A percentile compares a stretch with the other conserved stretches of the same genome.
Conservation (phyloP, 2,797 vertebrate genomes). For the Jordanella pulchra region DNA sequence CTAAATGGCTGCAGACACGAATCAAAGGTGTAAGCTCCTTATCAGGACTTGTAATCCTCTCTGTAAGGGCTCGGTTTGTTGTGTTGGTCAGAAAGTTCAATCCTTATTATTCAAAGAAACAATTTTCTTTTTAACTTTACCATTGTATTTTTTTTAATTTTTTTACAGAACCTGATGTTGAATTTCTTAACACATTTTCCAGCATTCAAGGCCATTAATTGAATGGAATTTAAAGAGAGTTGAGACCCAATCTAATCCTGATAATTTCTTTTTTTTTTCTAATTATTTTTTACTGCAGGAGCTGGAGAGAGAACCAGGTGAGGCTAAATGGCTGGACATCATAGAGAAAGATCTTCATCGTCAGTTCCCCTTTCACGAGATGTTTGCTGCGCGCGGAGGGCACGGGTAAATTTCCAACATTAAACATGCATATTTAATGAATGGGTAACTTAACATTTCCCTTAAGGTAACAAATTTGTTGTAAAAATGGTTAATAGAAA, state of each 20-base stretch:
- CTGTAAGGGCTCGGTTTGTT: slow-evolving; percentile 15
- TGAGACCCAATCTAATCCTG: background rate
- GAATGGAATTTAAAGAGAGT: background rate
- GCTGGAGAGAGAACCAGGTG: slow-evolving; percentile 86
- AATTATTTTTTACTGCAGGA: slow-evolving; percentile 71
- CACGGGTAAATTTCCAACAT: slow-evolving; percentile 80
- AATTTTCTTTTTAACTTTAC: background rate
- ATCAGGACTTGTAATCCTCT: slow-evolving; percentile 62
- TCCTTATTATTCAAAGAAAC: background rate
- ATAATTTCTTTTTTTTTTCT: background rate
- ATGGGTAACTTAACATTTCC: background rate
- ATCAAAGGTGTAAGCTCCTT: slow-evolving; percentile 67
- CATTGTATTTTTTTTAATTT: background rate
- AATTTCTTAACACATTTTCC: background rate
- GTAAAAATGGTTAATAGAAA: background rate
- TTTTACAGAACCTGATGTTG: background rate
- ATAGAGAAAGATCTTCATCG: slow-evolving; percentile 92
- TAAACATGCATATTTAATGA: background rate
- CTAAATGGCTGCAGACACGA: slow-evolving; percentile 38
- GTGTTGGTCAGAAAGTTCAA: slow-evolving; percentile 5
- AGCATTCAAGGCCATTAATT: slow-evolving; percentile 5
- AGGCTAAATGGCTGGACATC: slow-evolving; percentile 92
- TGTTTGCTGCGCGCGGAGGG: slow-evolving; percentile 90
- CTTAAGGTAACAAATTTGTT: background rate
- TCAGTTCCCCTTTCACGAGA: slow-evolving; percentile 92